Conservation (phyloP, 2,797 vertebrate species). For the Pangasius krempfi region DNA sequence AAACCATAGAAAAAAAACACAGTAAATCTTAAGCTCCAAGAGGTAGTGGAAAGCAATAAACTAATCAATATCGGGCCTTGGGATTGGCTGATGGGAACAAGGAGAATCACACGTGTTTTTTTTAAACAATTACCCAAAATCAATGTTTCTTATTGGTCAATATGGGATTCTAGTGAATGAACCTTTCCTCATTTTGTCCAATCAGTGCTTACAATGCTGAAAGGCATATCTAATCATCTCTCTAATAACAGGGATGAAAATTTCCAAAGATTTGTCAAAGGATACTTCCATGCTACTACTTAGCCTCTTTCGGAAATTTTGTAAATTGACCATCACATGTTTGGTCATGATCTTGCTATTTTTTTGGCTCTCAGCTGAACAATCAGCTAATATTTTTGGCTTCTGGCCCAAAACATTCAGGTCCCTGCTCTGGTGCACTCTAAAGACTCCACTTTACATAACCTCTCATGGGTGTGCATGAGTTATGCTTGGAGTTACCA, state of each 20-base stretch:
- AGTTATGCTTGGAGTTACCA: constrained; percentile 6
- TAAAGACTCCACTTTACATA: constrained; percentile 22
- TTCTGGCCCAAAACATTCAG: constrained; percentile 4
- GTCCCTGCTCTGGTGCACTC: constrained; percentile 11
- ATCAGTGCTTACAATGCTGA: not conserved
- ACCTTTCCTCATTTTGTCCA: constrained; percentile 8
- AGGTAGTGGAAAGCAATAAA: constrained; percentile 10
- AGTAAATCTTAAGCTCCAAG: not conserved
- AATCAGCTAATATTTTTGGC: constrained; percentile 17
- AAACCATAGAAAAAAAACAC: not conserved
- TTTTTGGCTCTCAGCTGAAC: constrained; percentile 6
- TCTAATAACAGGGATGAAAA: not conserved
- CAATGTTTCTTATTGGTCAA: constrained; percentile 69
- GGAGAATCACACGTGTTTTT: constrained; percentile 57
- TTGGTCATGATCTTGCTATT: not conserved
- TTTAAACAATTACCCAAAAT: constrained; percentile 69
- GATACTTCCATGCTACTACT: not conserved
- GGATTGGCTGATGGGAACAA: constrained; percentile 45
- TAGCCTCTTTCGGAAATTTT: not conserved
- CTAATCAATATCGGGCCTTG: constrained; percentile 64
- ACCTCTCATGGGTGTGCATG: not conserved
- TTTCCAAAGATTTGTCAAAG: not conserved
- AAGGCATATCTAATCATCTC: constrained; percentile 16
- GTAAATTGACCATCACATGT: constrained; percentile 14
- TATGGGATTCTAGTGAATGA: constrained; percentile 32